Evolutionary conservation across 2,888 invertebrate species (phyloP).

Genomic region (Parasteatoda lunata): DNA sequence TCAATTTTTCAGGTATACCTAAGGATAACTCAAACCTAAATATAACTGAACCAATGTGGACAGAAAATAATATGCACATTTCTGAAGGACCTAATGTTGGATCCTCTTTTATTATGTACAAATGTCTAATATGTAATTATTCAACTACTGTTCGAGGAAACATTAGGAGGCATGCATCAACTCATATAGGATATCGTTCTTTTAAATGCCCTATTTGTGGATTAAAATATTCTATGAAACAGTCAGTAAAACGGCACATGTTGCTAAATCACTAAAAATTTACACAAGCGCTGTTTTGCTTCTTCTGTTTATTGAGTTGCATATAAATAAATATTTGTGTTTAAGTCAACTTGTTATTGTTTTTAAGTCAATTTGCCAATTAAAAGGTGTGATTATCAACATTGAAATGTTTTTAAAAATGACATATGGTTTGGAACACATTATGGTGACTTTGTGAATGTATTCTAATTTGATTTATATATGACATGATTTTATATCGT

Average conservation of each 20-base stretch:
- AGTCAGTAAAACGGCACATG: conserved; percentile 49
- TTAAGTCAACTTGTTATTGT: too few species aligned
- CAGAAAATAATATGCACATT: not conserved
- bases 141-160: conserved; percentile 21
- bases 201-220: conserved; percentile 29
- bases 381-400: too few species aligned
- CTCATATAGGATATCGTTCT: conserved; percentile 37
- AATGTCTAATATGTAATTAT: conserved; percentile 33
- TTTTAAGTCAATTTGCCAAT: too few species aligned
- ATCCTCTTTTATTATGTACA: not conserved
- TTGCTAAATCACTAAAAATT: conserved; percentile 17
- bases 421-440: too few species aligned
- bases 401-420: too few species aligned
- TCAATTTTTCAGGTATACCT: not conserved
- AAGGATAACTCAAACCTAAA: not conserved
- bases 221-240: conserved; percentile 45
- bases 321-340: too few species aligned
- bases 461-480: too few species aligned
- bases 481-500: too few species aligned
- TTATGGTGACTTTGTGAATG: too few species aligned
- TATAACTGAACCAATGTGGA: not conserved
- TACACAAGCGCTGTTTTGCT: too few species aligned
- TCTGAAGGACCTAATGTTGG: not conserved
- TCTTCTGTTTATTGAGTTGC: too few species aligned
- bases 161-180: conserved; percentile 30